Conservation (phyloP, 1,140 invertebrate species). For the Drosophila tropicalis region DNA sequence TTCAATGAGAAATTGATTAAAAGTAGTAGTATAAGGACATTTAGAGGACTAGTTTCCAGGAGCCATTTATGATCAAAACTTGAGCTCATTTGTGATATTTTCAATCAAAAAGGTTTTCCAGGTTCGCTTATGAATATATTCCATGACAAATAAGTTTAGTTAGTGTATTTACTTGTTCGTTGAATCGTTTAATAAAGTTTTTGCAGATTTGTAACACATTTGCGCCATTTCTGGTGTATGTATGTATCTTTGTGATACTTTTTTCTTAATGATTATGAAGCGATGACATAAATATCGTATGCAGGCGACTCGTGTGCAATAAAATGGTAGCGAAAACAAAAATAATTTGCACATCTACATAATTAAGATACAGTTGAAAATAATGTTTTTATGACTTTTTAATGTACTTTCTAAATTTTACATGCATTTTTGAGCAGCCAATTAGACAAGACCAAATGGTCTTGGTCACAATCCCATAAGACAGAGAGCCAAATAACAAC, state of each 20-base stretch:
- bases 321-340: constrained; percentile 32
- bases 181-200: constrained; percentile 22
- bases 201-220: constrained; percentile 55
- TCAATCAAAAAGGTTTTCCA: too few species aligned
- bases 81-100: too few species aligned
- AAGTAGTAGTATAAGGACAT: too few species aligned
- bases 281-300: constrained; percentile 68
- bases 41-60: too few species aligned
- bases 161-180: background rate
- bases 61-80: too few species aligned
- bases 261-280: constrained; percentile 60
- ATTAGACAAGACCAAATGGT: constrained; percentile 27
- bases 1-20: too few species aligned
- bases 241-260: too few species aligned
- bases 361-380: constrained; percentile 68
- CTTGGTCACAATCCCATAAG: background rate
- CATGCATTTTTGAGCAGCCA: constrained; percentile 43
- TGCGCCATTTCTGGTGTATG: constrained; percentile 39
- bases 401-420: constrained; percentile 63
- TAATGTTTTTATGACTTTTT: constrained; percentile 76
- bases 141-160: background rate
- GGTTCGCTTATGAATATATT: too few species aligned
- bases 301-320: constrained; percentile 39
- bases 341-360: constrained; percentile 59
- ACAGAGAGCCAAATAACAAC: background rate